These are phyloP conservation scores for Diorhabda elongata DNA, from an alignment of 1,140 invertebrate genomes.

Conservation along the genomic window DNA sequence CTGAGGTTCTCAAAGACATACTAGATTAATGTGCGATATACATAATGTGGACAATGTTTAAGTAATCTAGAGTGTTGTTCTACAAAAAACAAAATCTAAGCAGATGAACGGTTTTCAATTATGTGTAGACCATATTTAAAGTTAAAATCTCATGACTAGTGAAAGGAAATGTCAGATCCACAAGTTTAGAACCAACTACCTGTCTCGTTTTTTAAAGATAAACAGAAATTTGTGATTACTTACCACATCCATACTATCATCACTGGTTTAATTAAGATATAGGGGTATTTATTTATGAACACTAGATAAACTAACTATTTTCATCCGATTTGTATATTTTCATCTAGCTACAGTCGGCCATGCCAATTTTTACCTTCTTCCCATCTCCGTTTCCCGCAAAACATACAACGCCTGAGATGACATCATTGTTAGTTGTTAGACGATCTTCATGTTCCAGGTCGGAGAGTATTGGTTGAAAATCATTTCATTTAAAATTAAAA, in stretches of 20 bases:
- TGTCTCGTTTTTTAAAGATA: constrained; percentile 27
- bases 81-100: too few species aligned
- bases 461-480: neutral
- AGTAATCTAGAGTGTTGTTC: too few species aligned
- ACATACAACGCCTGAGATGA: constrained; percentile 39
- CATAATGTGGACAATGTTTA: too few species aligned
- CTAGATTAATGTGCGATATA: too few species aligned
- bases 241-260: constrained; percentile 16
- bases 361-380: constrained; percentile 44
- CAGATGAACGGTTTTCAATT: too few species aligned
- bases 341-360: constrained; percentile 40
- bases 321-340: constrained; percentile 36
- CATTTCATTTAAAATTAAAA: too few species aligned
- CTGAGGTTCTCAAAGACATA: too few species aligned
- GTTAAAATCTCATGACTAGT: constrained; percentile 36
- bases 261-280: constrained; percentile 1
- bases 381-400: constrained; percentile 31
- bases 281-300: constrained; percentile 12
- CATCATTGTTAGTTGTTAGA: constrained; percentile 9
- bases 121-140: constrained; percentile 32
- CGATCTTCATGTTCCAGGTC: constrained; percentile 1
- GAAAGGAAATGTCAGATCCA: constrained; percentile 42
- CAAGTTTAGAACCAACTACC: constrained; percentile 42
- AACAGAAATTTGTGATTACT: constrained; percentile 12
- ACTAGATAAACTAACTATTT: constrained; percentile 21